Base-by-base conservation (phyloP, 1,140 invertebrate genomes). In the Neoseiulus cucumeris region DNA sequence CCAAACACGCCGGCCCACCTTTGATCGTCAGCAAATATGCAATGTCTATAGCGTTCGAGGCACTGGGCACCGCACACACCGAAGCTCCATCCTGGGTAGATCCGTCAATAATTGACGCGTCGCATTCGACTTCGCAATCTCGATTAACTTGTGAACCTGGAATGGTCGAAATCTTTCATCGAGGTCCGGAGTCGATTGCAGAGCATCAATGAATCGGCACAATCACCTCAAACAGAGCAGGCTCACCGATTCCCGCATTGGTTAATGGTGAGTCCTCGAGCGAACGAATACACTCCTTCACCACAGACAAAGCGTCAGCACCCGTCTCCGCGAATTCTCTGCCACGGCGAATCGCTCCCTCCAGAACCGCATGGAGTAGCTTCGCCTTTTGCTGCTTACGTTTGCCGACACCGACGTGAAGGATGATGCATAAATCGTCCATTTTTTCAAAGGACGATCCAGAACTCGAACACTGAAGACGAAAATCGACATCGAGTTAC, bases 231-330 rank as follows among this genome's bases (percentile, higher is more conserved):
- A 25, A 29, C 17, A 29, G 9, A 1, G 22, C 17, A 59, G 22
- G 33, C 51, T 59, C 25, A 59, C 51, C 51, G 25, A 25, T 59
- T 59, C 51, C 51, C 25, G 51, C 51, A 25, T 59, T 59, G 22
- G 51, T 59, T 4, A 29, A 9, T 59, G 51, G 51, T 14, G 25
- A 29, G 17, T 59, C 51, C 22, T 59, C 51, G 2, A 59, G 22
- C 25, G 33, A 14, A 5, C 51, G 51, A 25, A 59, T 59, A 9
- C 25, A 25, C 9, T 59, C 51, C 6, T 29, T 33, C 25, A 59
- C 51, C 14, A 33, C 51, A 14, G 51, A 12, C 22, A 33, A 18
- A 2, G 51, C 14, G 22, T 59, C 51, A 14, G 25, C 17, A n/a
- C 25, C 33, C 6, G 51, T 14, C 14, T 33, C 14, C 9, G 25